phyloP scores from a whole-genome alignment of 2,888 invertebrate species.

The Anarsia innoxiella region DNA sequence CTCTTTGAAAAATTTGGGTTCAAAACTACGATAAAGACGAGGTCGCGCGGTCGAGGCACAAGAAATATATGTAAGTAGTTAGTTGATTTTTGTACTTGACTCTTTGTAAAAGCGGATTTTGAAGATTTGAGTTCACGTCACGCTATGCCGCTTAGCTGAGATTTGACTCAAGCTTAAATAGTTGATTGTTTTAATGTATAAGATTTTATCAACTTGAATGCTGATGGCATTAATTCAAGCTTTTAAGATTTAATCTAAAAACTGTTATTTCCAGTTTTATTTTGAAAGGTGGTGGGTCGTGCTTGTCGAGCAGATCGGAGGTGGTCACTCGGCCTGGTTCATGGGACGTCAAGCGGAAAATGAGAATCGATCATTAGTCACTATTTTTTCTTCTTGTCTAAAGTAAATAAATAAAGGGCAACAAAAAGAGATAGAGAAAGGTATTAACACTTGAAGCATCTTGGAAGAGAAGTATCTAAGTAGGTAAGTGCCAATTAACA shows the following conservation, averaged over 20 bases:
- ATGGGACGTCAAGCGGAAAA: constrained; percentile 45
- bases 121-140: neutral
- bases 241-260: neutral
- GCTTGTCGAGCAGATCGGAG: neutral
- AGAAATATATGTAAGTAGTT: no score
- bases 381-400: no score
- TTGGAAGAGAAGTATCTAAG: no score
- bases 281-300: neutral
- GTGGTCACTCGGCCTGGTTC: constrained; percentile 23
- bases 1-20: constrained; percentile 23
- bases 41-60: neutral
- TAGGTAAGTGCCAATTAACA: no score
- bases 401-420: no score
- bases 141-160: no score
- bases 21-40: constrained; percentile 16
- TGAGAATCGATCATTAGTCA: constrained; percentile 31
- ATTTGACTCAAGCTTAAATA: no score
- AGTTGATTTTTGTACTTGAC: neutral
- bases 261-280: constrained; percentile 1
- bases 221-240: neutral
- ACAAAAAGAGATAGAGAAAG: no score
- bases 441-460: no score
- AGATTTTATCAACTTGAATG: neutral
- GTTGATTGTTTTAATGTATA: neutral
- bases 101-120: neutral